Evolutionary conservation across 2,888 invertebrate genomes (phyloP).

Genomic region (Parnassius glacialis): DNA sequence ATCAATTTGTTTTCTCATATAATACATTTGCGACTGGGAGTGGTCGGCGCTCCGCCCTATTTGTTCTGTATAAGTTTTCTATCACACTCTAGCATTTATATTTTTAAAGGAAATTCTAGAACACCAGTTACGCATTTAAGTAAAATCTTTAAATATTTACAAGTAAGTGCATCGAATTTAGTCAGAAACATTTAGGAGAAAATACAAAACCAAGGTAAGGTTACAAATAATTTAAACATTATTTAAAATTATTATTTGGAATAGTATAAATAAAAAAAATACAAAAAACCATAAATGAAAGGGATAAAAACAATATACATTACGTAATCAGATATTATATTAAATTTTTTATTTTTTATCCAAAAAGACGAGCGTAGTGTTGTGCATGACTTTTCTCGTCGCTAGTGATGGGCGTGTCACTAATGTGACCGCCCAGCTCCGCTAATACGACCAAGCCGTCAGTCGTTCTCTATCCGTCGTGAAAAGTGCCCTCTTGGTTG

Average conservation of each 20-base stretch:
- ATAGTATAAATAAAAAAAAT: too few species aligned
- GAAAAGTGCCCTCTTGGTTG: slow-evolving; percentile 35
- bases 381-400: slow-evolving; percentile 32
- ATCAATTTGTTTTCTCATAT: slow-evolving; percentile 52
- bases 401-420: slow-evolving; percentile 59
- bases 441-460: slow-evolving; percentile 38
- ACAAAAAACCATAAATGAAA: too few species aligned
- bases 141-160: too few species aligned
- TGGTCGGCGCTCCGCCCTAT: slow-evolving; percentile 50
- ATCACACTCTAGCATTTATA: slow-evolving; percentile 11
- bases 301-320: too few species aligned
- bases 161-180: too few species aligned
- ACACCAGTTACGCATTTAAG: too few species aligned
- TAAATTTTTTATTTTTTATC: too few species aligned
- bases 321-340: too few species aligned
- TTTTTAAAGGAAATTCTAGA: slow-evolving; percentile 3
- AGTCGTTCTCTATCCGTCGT: slow-evolving; percentile 46
- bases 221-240: too few species aligned
- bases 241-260: too few species aligned
- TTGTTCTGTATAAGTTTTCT: slow-evolving; percentile 29
- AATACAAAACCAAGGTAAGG: too few species aligned
- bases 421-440: slow-evolving; percentile 58
- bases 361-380: slow-evolving; percentile 4
- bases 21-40: slow-evolving; percentile 50
- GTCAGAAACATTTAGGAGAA: too few species aligned